Base-by-base conservation (phyloP, 2,113 vertebrate species). In the Grammomys surdaster region DNA sequence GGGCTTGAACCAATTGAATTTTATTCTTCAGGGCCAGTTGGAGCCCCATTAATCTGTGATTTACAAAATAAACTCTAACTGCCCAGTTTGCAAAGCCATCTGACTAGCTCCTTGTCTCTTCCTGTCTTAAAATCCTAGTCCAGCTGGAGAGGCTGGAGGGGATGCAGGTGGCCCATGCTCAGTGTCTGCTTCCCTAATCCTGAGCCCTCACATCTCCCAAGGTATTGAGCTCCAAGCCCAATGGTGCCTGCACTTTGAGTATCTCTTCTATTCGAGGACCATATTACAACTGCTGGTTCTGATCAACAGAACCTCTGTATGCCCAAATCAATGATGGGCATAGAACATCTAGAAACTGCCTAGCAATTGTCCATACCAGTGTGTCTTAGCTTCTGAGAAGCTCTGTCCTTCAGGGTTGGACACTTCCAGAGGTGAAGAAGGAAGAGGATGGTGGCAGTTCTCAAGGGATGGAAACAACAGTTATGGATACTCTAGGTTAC, bases 371-470 rank as follows among this genome's bases (percentile, higher is more conserved):
- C 46, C 88, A 3, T 0, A 0, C 2, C 67, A 22, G 8, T 0
- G 3, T 20, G 28, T 17, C 31, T 17, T 33, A 33, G 63, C 40
- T 56, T 65, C 22, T 7, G 48, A 22, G 22, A 22, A 46, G 20
- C 63, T 63, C 2, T 0, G 20, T 9, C 9, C 46, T 31, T 60
- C 1, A 5, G 60, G 19, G 26, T 8, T 26, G 40, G 22, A n/a
- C 7, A 8, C 3, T 33, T 13, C 5, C 63, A 22, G 43, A 63
- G 36, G 33, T 5, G 3, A 69, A 63, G n/a, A 33, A 1, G 12
- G n/a, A 26, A 12, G n/a, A 11, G 24, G 43, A 26, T 19, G 0
- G 0, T 8, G 1, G n/a, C 2, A 0, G 19, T 84, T 65, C 0
- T 24, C 3, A 3, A 28, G 28, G 13, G 13, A 31, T 4, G n/a